phyloP scores from a whole-genome alignment of 2,797 vertebrate species.

The Myripristis murdjan region DNA sequence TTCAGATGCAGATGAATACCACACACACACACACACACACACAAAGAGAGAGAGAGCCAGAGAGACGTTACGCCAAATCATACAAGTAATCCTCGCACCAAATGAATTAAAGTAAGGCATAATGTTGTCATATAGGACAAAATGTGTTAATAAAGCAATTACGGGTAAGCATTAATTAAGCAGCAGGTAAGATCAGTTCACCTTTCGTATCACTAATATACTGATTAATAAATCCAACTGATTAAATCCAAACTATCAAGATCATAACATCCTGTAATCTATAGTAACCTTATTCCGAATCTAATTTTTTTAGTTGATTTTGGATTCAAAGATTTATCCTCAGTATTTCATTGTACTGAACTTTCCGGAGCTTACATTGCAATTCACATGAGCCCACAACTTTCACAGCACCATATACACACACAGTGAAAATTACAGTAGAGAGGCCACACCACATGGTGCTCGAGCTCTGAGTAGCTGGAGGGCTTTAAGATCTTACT shows the following conservation, averaged over 20 bases:
- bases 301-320: background rate
- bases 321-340: background rate
- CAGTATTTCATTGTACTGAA: too few species aligned
- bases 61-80: background rate
- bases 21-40: background rate
- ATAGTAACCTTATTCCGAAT: background rate
- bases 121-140: background rate
- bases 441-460: conserved; percentile 26
- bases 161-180: background rate
- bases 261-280: background rate
- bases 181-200: background rate
- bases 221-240: background rate
- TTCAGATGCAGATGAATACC: background rate
- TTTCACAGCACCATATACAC: background rate
- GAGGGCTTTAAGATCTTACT: conserved; percentile 31
- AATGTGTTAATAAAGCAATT: background rate
- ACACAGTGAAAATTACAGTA: conserved; percentile 47
- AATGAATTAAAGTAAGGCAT: background rate
- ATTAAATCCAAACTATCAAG: background rate
- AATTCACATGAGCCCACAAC: conserved; percentile 14
- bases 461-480: conserved; percentile 15
- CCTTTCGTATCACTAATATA: background rate
- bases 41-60: background rate
- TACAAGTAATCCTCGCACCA: background rate
- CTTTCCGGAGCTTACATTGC: background rate